Percentiles rank a stretch among this genome's conserved stretches.
Evolutionary conservation across 2,888 invertebrate species (phyloP).

Genomic region (Dromius quadrimaculatus): DNA sequence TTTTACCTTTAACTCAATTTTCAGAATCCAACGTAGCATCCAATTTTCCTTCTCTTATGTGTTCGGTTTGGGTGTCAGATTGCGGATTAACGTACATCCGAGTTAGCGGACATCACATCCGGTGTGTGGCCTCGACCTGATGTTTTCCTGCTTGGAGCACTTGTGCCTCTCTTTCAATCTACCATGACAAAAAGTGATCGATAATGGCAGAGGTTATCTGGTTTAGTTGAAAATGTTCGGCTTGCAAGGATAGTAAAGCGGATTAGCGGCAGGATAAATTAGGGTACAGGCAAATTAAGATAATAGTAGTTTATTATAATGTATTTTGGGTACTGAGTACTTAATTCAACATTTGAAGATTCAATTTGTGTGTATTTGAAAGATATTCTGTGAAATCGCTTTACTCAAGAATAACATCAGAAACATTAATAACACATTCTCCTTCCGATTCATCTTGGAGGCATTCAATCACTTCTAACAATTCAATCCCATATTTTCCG

Average conservation of each 20-base stretch:
- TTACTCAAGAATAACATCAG: too few species aligned
- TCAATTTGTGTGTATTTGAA: too few species aligned
- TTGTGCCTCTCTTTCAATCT: not conserved
- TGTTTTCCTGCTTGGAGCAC: slow-evolving; percentile 1
- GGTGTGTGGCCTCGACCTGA: slow-evolving; percentile 13
- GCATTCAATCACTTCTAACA: slow-evolving; percentile 21
- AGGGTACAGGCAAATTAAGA: too few species aligned
- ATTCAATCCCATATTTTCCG: slow-evolving; percentile 24
- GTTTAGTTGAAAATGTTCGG: too few species aligned
- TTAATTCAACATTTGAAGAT: too few species aligned
- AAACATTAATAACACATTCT: slow-evolving; percentile 20
- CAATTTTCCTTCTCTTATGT: not conserved
- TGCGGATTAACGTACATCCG: slow-evolving; percentile 39
- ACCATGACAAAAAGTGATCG: slow-evolving; percentile 4
- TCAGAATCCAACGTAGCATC: not conserved
- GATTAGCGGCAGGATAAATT: too few species aligned
- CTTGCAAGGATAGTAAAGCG: too few species aligned
- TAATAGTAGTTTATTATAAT: too few species aligned
- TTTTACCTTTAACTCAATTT: slow-evolving; percentile 8
- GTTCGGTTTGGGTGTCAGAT: slow-evolving; percentile 35
- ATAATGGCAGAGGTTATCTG: slow-evolving; percentile 4
- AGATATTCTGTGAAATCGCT: too few species aligned
- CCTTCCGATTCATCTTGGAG: not conserved
- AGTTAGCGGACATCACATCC: slow-evolving; percentile 40
- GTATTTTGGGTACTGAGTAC: too few species aligned